These are phyloP conservation scores for Genyomyrus donnyi DNA, from an alignment of 2,113 vertebrate genomes.

Conservation along the genomic window DNA sequence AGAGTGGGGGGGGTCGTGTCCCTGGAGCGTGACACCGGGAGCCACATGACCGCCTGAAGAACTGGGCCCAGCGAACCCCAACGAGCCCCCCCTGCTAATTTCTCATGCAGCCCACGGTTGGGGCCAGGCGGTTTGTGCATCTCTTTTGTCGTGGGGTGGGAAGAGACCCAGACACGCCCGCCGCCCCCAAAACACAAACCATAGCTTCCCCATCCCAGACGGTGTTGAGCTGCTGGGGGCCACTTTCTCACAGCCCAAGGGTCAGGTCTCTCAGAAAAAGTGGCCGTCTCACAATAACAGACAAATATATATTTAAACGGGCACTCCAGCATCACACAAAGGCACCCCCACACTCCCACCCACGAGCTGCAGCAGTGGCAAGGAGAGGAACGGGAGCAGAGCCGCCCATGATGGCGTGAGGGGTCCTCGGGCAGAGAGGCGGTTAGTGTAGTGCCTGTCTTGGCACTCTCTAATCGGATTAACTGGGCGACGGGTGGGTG, in stretches of 20 bases:
- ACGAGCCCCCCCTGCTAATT: not conserved
- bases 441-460: not conserved
- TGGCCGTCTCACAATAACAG: conserved; percentile 37
- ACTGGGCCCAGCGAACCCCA: not conserved
- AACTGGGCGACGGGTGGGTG: not conserved
- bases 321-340: not conserved
- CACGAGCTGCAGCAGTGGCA: not conserved
- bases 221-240: conserved; percentile 1
- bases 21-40: not conserved
- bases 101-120: conserved; percentile 15
- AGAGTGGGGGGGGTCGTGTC: not conserved
- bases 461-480: not conserved
- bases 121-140: not conserved
- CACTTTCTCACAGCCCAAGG: conserved; percentile 46
- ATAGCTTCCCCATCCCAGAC: not conserved
- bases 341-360: not conserved
- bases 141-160: not conserved
- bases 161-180: not conserved
- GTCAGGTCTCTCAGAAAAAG: conserved; percentile 25
- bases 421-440: not conserved
- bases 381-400: not conserved
- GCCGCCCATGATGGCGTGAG: not conserved
- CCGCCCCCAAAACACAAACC: not conserved
- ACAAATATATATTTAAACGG: conserved; percentile 37
- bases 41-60: not conserved